Conservation (phyloP, 92 coral and sea anemone genomes). For the Blastomussa wellsi region DNA sequence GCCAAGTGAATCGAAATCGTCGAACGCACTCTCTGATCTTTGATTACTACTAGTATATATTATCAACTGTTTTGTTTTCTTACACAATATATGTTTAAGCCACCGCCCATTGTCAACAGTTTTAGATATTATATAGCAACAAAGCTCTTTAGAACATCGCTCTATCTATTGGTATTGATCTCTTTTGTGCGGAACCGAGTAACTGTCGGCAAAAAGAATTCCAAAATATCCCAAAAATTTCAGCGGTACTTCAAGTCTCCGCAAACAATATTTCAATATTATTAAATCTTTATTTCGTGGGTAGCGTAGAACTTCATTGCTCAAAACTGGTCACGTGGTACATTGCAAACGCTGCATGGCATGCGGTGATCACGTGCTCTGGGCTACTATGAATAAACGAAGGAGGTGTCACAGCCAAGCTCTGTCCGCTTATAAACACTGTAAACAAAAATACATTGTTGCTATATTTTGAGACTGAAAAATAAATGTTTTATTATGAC, state of each 20-base stretch:
- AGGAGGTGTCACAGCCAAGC: neutral
- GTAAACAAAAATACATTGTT: neutral
- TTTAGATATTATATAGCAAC: too few species aligned
- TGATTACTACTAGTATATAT: too few species aligned
- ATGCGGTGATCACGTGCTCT: neutral
- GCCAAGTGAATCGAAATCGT: too few species aligned
- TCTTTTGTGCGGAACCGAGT: neutral
- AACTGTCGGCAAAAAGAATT: neutral
- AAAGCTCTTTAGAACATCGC: too few species aligned
- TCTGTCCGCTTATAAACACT: neutral
- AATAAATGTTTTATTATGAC: neutral
- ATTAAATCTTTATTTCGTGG: neutral
- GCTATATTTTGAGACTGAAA: neutral
- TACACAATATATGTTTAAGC: neutral
- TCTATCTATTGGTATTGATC: neutral
- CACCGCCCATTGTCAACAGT: neutral
- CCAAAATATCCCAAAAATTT: neutral
- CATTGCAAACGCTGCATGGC: neutral
- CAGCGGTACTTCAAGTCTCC: neutral
- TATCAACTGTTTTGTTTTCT: neutral
- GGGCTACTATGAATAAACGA: neutral
- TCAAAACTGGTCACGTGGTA: neutral
- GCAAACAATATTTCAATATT: constrained; percentile 9
- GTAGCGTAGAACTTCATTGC: neutral
- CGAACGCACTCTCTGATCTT: too few species aligned